Evolutionary conservation across 2,113 vertebrate species (phyloP), one percentile per base, ranked within the genome.

Genomic region (Cromileptes altivelis): DNA sequence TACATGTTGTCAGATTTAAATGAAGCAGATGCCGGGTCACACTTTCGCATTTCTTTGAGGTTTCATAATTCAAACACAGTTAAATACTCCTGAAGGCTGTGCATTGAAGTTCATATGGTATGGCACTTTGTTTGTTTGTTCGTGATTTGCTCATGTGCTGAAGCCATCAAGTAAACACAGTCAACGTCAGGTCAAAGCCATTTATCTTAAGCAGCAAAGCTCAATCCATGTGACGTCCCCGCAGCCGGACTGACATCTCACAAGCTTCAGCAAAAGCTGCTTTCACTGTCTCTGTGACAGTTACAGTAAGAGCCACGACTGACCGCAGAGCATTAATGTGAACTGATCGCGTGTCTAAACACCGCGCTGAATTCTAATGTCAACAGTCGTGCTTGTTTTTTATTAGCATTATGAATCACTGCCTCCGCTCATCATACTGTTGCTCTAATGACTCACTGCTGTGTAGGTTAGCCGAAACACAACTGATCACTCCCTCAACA

Each of bases 381-480:
- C 86, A 80, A 82, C 77, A 81, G 84, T 86, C 90, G 75, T 18
- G 73, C 78, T 91, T 25, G 12, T 75, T 84, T 91, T 81, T 62
- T 63, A 81, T 91, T 81, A 85, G 78, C 79, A 57, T 85, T 83
- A 81, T 87, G 89, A 94, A 84, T 90, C 80, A 83, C 72, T 74
- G 79, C 75, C 75, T 70, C 6, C 1, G 33, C 79, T 88, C 81
- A 65, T 88, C 79, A 55, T 72, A 52, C 78, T 57, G 76, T 60
- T 83, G 77, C 85, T 75, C 55, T 56, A 49, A 73, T 87, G 88
- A 89, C 70, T 87, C 89, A 88, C 56, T 61, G 74, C 64, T 78
- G 78, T 84, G 82, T 71, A 80, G 75, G 82, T 82, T 83, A 75
- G 81, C 49, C 6, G 13, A 65, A 85, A 47, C 60, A 63, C 25